Evolutionary conservation across 2,888 invertebrate species (phyloP), one percentile per base, ranked within the genome.

Genomic region (Cataglyphis altisquamis): DNA sequence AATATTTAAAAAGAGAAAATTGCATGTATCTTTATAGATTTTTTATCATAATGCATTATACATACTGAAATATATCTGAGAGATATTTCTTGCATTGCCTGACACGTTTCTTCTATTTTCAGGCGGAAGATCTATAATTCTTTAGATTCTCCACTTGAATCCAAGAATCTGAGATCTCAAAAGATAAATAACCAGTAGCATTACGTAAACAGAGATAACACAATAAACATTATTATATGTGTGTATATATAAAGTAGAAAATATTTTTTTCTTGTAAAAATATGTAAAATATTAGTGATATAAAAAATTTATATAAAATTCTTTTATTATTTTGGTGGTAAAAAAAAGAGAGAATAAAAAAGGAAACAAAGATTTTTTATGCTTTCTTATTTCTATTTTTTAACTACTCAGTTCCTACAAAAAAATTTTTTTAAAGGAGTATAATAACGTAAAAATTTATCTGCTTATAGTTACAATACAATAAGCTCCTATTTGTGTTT

Each of bases 141-240:
- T 52, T n/a, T 48, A 21, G 3, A n/a, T 32, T 68, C 12, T 41
- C 18, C 0, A n/a, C 8, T 52, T 68, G 32, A 6, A 52, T 68
- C 52, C 32, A n/a, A 48, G n/a, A 48, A 52, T 52, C n/a, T 52
- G n/a, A 52, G 32, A 9, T 52, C 29, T 68, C 52, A 52, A 68
- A 68, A n/a, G 25, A 32, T 32, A 52, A 41, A 52, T 12, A 48
- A 18, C 8, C n/a, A 12, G 12, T 36, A 68, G 12, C 10, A n/a
- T 52, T 15, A 25, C 29, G 15, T 29, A 12, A 29, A 64, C 21
- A 21, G 18, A 18, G 29, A 52, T 52, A 52, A 52, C 2, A 52
- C 18, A 52, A n/a, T 52, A 52, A 52, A 36, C 18, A 52, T 9
- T 8, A 8, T 52, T n/a, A 52, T 52, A 52, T 52, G n/a, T 52